Percentiles rank a stretch among this genome's conserved stretches.
Evolutionary conservation across 2,888 invertebrate species (phyloP).

Genomic region (Brenthis daphne): DNA sequence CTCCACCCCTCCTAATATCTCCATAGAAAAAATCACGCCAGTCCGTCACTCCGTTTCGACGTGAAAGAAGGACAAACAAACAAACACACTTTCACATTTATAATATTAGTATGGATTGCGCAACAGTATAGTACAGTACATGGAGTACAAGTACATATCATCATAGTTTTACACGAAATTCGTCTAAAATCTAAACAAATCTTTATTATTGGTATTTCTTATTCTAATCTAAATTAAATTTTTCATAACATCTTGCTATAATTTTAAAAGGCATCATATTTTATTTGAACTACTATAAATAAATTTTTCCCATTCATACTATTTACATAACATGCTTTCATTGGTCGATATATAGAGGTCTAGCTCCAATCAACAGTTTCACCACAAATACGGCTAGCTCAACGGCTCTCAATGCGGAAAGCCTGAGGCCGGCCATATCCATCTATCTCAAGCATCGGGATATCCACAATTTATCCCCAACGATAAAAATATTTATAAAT

Average conservation of each 20-base stretch:
- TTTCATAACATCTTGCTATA: background rate
- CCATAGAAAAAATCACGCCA: too few relatives aligned
- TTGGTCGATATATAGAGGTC: slow-evolving; percentile 1
- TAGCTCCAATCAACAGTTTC: slow-evolving; percentile 8
- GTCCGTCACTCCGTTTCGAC: too few relatives aligned
- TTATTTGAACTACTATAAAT: too few relatives aligned
- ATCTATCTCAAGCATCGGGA: background rate
- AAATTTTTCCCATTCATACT: too few relatives aligned
- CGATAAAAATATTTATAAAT: too few relatives aligned
- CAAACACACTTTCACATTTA: too few relatives aligned
- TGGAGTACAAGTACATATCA: background rate
- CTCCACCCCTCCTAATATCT: too few relatives aligned
- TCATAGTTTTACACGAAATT: background rate
- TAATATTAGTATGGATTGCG: too few relatives aligned
- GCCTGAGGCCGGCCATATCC: background rate
- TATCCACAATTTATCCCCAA: background rate
- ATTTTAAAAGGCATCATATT: background rate
- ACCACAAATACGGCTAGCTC: slow-evolving; percentile 8
- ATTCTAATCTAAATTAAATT: background rate
- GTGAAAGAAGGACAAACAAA: too few relatives aligned
- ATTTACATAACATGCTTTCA: too few relatives aligned
- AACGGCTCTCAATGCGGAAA: slow-evolving; percentile 4
- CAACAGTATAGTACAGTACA: too few relatives aligned
- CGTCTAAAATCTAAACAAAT: background rate
- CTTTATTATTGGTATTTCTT: background rate